A percentile compares a stretch with the other conserved stretches of the same genome.
Conservation (phyloP, 2,113 vertebrate species). For the Apodemus speciosus region DNA sequence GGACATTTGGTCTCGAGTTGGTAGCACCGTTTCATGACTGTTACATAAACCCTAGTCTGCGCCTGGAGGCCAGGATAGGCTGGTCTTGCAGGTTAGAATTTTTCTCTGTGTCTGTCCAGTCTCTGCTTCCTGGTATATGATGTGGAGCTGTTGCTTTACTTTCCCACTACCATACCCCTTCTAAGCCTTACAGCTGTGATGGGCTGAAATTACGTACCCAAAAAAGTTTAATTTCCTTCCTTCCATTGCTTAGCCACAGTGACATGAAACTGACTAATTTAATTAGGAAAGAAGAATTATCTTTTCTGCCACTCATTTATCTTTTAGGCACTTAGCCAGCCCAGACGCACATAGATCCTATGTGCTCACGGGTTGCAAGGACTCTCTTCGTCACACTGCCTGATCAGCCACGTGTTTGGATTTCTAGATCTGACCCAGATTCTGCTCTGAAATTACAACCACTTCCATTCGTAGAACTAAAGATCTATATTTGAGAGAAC, state of each 20-base stretch:
- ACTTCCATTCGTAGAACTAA: neutral
- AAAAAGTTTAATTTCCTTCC: neutral
- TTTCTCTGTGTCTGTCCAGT: neutral
- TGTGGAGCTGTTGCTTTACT: neutral
- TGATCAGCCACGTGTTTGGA: no score
- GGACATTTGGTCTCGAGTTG: neutral
- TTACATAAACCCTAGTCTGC: no score
- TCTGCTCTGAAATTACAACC: neutral
- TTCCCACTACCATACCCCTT: neutral
- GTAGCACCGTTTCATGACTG: neutral
- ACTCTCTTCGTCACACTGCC: neutral
- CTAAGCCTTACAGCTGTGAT: rapidly evolving
- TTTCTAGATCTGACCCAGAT: neutral
- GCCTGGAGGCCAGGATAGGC: neutral
- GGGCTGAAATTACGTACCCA: neutral
- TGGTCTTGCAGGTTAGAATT: neutral
- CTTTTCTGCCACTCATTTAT: neutral
- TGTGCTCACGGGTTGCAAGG: neutral
- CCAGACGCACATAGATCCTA: neutral
- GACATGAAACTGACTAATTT: neutral
- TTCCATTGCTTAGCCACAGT: neutral
- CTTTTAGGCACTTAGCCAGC: rapidly evolving
- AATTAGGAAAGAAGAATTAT: neutral
- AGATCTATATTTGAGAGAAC: neutral
- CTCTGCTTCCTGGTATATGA: neutral